Evolutionary conservation across 2,888 invertebrate species (phyloP), one percentile per base, ranked within the genome.

Genomic region (Clistopyga incitator): DNA sequence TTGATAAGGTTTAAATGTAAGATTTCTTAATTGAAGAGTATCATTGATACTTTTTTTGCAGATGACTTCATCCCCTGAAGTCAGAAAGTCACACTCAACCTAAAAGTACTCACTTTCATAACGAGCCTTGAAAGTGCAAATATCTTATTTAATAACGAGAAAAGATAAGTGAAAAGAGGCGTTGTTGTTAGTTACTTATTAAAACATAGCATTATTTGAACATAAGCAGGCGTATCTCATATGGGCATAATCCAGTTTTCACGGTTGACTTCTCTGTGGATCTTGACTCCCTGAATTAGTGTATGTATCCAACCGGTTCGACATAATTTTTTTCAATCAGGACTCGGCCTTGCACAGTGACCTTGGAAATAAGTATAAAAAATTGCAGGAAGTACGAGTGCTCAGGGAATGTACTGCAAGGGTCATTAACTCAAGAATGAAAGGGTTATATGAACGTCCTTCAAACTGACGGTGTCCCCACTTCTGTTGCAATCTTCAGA

Each of bases 401-500:
- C 47, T 47, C 3, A 15, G 13, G 42, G 8, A 3, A 45, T 15
- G 45, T 45, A 3, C 15, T 45, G 15, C 15, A 45, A 45, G 45
- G 45, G 45, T 45, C 45, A 45, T 45, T 15, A 11, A 45, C 13
- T 15, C 15, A 8, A n/a, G 47, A 15, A 50, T n/a, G 47, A 50
- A 50, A 50, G 47, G 47, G 47, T n/a, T n/a, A n/a, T n/a, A n/a
- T n/a, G 45, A 45, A 15, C 45, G n/a, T n/a, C 47, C n/a, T 50
- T 18, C 8, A n/a, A 50, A n/a, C n/a, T 6, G n/a, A 50, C 15
- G 47, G 15, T 47, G 47, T 47, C 47, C 47, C 15, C 47, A 47
- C 47, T 47, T 47, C 13, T 50, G 6, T n/a, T 18, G 47, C 47
- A 50, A n/a, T n/a, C 47, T 15, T n/a, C 6, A 6, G 4, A n/a